Evolutionary conservation across 2,888 invertebrate species (phyloP).

Genomic region (Campoletis raptor): DNA sequence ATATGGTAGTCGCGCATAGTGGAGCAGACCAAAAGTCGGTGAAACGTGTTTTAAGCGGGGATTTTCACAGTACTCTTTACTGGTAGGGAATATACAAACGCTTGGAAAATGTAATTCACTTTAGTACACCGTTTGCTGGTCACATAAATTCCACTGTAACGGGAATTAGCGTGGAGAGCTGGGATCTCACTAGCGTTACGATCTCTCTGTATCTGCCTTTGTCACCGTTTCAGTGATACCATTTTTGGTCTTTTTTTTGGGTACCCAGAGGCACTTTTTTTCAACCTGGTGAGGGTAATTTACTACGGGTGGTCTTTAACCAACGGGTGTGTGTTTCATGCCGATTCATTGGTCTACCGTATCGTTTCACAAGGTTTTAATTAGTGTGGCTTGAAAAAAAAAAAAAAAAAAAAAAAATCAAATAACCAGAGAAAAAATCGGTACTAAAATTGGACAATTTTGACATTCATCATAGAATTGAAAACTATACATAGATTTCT

Average conservation of each 20-base stretch:
- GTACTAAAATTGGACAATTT: neutral
- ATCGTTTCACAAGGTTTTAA: slow-evolving; percentile 4
- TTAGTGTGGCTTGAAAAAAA: neutral
- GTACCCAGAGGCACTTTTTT: slow-evolving; percentile 27
- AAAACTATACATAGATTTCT: neutral
- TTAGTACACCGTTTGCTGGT: slow-evolving; percentile 69
- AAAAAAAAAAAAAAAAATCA: neutral
- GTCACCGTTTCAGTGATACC: slow-evolving; percentile 23
- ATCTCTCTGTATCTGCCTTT: slow-evolving; percentile 21
- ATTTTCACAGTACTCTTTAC: slow-evolving; percentile 66
- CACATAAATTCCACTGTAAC: slow-evolving; percentile 79
- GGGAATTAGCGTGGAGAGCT: slow-evolving; percentile 76
- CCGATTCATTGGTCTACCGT: slow-evolving; percentile 32
- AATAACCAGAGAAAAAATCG: neutral
- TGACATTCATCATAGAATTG: slow-evolving; percentile 1
- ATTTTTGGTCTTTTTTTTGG: slow-evolving; percentile 28
- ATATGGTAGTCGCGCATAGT: slow-evolving; percentile 25
- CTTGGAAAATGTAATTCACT: slow-evolving; percentile 78
- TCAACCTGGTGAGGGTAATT: neutral
- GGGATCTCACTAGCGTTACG: slow-evolving; percentile 34
- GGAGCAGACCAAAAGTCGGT: slow-evolving; percentile 54
- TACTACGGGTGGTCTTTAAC: slow-evolving; percentile 38
- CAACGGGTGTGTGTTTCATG: slow-evolving; percentile 37
- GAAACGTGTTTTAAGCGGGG: slow-evolving; percentile 35
- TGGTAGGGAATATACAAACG: slow-evolving; percentile 68